These are phyloP conservation scores for Drosophila willistoni DNA, from an alignment of 1,140 invertebrate species.

Conservation along the genomic window DNA sequence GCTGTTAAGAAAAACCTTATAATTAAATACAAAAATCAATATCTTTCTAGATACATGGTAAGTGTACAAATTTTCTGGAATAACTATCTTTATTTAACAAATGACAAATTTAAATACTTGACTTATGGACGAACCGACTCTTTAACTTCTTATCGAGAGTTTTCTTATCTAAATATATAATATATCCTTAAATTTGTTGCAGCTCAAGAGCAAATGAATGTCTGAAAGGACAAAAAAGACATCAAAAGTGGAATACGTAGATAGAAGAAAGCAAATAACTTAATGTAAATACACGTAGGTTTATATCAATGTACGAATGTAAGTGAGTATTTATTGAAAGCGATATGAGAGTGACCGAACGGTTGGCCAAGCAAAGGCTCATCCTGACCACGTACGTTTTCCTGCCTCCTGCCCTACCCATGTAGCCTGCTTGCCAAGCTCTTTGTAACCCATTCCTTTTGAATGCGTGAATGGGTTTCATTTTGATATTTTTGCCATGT, in stretches of 20 bases:
- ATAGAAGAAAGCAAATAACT: conserved; percentile 7
- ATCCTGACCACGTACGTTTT: conserved; percentile 1
- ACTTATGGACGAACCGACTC: no score
- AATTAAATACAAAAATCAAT: no score
- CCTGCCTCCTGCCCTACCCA: background rate
- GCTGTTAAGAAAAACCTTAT: no score
- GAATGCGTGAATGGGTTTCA: conserved; percentile 19
- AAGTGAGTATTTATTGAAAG: conserved; percentile 9
- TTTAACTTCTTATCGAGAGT: no score
- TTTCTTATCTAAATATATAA: no score
- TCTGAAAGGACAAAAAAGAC: background rate
- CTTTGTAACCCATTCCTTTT: background rate
- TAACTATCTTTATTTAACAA: no score
- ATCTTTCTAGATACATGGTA: no score
- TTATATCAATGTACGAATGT: background rate
- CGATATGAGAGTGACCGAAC: background rate
- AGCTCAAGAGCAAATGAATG: background rate
- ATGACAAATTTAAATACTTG: no score
- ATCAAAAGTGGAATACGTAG: background rate
- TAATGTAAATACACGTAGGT: conserved; percentile 4
- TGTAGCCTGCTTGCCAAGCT: background rate
- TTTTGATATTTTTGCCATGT: conserved; percentile 18
- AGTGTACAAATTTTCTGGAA: no score
- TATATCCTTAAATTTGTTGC: no score
- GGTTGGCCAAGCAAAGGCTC: background rate